Evolutionary conservation across 2,888 invertebrate genomes (phyloP).

Genomic region (Noctua pronuba): DNA sequence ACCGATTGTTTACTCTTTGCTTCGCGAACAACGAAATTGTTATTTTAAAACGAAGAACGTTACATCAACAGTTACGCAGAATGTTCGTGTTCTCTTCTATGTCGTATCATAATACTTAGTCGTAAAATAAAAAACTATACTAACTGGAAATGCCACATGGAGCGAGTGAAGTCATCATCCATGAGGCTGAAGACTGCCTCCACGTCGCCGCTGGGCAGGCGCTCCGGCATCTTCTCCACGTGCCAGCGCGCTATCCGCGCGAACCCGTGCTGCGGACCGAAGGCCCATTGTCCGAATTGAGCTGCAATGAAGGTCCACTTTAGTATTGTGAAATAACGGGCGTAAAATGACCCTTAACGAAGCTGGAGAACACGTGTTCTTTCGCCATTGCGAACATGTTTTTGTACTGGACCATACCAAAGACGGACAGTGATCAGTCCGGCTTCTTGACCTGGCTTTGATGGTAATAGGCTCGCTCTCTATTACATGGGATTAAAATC

Average conservation of each 20-base stretch:
- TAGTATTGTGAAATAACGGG: not conserved
- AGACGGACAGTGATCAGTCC: not conserved
- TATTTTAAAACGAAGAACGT: not conserved
- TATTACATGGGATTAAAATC: not conserved
- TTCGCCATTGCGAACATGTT: not conserved
- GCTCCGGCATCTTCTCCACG: slow-evolving; percentile 96
- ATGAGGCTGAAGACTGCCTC: slow-evolving; percentile 97
- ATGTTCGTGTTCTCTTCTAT: not conserved
- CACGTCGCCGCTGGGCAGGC: slow-evolving; percentile 97
- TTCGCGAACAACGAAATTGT: not conserved
- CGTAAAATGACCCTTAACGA: not conserved
- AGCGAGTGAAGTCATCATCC: slow-evolving; percentile 97
- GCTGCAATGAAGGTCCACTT: slow-evolving; percentile 90
- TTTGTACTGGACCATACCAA: not conserved
- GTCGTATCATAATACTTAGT: not conserved
- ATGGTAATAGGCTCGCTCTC: not conserved
- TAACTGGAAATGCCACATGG: slow-evolving; percentile 98
- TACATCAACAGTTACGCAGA: not conserved
- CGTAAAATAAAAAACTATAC: slow-evolving; percentile 72
- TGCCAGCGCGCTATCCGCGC: slow-evolving; percentile 98
- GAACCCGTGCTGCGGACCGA: slow-evolving; percentile 99
- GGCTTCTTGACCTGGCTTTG: not conserved
- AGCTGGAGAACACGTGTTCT: not conserved
- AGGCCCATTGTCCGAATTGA: slow-evolving; percentile 98
- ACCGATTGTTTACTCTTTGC: no score